Evolutionary conservation across 2,797 vertebrate genomes (phyloP).

Genomic region (Silurus aristotelis): DNA sequence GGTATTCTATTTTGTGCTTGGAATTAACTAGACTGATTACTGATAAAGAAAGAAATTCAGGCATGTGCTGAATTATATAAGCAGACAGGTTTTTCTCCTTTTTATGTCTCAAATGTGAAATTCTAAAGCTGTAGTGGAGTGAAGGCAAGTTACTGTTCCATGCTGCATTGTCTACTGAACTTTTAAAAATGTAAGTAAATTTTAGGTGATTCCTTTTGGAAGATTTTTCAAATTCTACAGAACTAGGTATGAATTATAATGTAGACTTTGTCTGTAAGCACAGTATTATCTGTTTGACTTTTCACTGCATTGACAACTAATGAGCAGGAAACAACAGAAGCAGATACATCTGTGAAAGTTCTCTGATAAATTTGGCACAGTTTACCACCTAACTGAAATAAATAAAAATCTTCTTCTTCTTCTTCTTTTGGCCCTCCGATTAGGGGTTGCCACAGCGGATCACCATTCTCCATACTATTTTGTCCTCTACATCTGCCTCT

Average conservation of each 20-base stretch:
- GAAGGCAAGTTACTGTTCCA: conserved; percentile 46
- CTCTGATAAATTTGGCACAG: conserved; percentile 42
- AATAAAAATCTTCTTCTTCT: conserved; percentile 44
- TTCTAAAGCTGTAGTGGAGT: conserved; percentile 5
- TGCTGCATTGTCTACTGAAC: conserved; percentile 66
- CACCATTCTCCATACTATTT: too few species aligned
- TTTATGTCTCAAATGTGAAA: conserved; percentile 12
- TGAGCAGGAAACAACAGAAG: neutral
- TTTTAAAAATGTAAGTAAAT: conserved; percentile 53
- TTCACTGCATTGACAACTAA: neutral
- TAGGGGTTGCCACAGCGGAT: too few species aligned
- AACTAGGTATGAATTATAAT: neutral
- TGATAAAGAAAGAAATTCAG: conserved; percentile 14
- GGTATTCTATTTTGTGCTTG: neutral
- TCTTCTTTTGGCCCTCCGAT: too few species aligned
- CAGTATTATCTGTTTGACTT: neutral
- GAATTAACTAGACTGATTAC: conserved; percentile 19
- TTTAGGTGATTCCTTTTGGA: neutral
- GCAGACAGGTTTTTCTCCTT: conserved; percentile 7
- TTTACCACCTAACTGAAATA: conserved; percentile 60
- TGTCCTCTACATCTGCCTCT: too few species aligned
- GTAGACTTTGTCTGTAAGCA: neutral
- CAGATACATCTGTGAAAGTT: neutral
- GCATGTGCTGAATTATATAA: conserved; percentile 18
- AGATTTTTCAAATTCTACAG: neutral